phyloP scores from a whole-genome alignment of 2,797 vertebrate genomes.

The Chanos chanos region DNA sequence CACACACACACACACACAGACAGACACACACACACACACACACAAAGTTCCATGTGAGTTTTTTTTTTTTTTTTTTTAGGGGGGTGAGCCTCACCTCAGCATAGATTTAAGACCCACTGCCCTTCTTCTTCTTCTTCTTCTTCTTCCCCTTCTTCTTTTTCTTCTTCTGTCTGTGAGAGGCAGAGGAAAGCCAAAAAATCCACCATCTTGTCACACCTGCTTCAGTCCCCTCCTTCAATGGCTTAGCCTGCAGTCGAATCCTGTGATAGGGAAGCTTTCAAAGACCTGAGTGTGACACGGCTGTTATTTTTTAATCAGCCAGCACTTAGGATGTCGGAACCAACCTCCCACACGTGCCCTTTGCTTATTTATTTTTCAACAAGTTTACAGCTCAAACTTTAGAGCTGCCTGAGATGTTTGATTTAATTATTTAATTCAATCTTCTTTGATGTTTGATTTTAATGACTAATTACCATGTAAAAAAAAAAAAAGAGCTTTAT shows the following conservation, averaged over 20 bases:
- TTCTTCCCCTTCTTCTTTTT: too few relatives aligned
- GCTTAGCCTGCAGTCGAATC: neutral
- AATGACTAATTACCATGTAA: constrained; percentile 13
- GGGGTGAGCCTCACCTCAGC: too few relatives aligned
- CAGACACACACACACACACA: neutral
- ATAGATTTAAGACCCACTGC: too few relatives aligned
- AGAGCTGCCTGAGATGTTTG: neutral
- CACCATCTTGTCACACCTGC: too few relatives aligned
- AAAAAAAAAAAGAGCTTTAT: too few relatives aligned
- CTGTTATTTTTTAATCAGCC: constrained; percentile 46
- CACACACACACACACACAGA: neutral
- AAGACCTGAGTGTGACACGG: constrained; percentile 19
- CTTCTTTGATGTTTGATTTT: constrained; percentile 21
- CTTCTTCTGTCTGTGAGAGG: too few relatives aligned
- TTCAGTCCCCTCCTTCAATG: neutral
- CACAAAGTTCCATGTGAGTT: too few relatives aligned
- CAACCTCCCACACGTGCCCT: constrained; percentile 12
- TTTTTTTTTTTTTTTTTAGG: too few relatives aligned
- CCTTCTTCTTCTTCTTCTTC: too few relatives aligned
- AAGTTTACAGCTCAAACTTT: constrained; percentile 2
- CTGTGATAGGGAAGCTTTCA: constrained; percentile 26
- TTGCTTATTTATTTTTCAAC: constrained; percentile 32
- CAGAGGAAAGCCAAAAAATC: too few relatives aligned
- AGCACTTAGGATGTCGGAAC: constrained; percentile 40
- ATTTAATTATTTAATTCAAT: constrained; percentile 1